These are phyloP conservation scores for Pachycephus smyrnensis DNA, from an alignment of 2,888 invertebrate species.

Conservation along the genomic window DNA sequence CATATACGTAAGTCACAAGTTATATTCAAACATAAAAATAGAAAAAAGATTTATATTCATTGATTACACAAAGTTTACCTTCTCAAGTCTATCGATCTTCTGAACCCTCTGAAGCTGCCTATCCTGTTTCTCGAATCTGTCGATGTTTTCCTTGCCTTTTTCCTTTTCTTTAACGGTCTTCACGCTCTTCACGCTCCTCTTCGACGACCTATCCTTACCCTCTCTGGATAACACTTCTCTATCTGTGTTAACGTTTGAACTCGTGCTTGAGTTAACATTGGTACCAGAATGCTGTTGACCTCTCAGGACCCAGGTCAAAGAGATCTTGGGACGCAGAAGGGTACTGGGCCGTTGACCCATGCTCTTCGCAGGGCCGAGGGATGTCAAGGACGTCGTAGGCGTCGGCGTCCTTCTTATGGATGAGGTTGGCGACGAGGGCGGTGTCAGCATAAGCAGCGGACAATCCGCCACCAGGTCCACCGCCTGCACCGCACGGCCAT, in stretches of 20 bases:
- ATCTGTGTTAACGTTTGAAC: conserved; percentile 21
- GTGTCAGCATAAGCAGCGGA: conserved; percentile 40
- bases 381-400: conserved; percentile 33
- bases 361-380: conserved; percentile 32
- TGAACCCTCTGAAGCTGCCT: conserved; percentile 42
- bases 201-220: conserved; percentile 45
- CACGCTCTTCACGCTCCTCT: conserved; percentile 44
- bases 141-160: conserved; percentile 43
- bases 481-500: conserved; percentile 46
- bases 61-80: conserved; percentile 24
- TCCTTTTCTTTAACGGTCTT: conserved; percentile 44
- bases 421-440: conserved; percentile 32
- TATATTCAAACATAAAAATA: not conserved
- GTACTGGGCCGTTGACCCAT: conserved; percentile 62
- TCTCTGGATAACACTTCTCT: conserved; percentile 11
- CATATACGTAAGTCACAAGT: conserved; percentile 1
- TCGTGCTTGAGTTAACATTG: conserved; percentile 57
- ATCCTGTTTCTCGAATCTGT: conserved; percentile 40
- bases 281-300: conserved; percentile 67
- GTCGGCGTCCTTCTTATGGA: conserved; percentile 13
- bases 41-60: not conserved
- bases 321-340: conserved; percentile 73
- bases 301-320: conserved; percentile 81
- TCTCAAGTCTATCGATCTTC: conserved; percentile 37
- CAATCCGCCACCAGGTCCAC: conserved; percentile 61